These are phyloP conservation scores for Cryptotis parvus DNA, from an alignment of 2,113 vertebrate genomes.

Conservation along the genomic window DNA sequence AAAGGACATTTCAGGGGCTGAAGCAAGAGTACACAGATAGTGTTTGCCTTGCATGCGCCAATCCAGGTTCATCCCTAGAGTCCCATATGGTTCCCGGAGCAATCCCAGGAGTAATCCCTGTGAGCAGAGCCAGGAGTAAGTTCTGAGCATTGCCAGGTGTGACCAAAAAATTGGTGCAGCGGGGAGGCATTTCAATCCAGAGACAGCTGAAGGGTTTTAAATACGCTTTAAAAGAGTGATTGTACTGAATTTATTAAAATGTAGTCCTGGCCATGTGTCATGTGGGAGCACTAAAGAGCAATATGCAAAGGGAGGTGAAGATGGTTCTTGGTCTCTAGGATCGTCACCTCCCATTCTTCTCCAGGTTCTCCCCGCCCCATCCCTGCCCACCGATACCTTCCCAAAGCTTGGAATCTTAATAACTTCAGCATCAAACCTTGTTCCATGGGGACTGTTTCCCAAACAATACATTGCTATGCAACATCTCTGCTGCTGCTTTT, in stretches of 20 bases:
- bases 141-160: too few relatives aligned
- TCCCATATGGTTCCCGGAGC: too few relatives aligned
- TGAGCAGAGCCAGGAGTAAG: too few relatives aligned
- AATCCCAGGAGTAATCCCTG: too few relatives aligned
- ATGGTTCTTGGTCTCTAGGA: background rate
- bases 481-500: background rate
- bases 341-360: background rate
- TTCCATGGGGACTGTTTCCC: background rate
- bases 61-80: too few relatives aligned
- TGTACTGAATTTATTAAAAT: background rate
- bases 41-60: too few relatives aligned
- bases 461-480: background rate
- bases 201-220: conserved; percentile 3
- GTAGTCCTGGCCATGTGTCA: background rate
- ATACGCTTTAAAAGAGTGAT: background rate
- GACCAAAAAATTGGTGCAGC: background rate
- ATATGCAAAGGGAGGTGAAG: background rate
- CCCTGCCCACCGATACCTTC: background rate
- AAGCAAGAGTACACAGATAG: too few relatives aligned
- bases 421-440: background rate
- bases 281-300: background rate
- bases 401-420: background rate
- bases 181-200: conserved; percentile 1
- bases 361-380: too few relatives aligned
- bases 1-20: too few relatives aligned